Percentiles rank a stretch among this genome's conserved stretches.
phyloP scores from a whole-genome alignment of 2,113 vertebrate genomes.

The Dendropsophus ebraccatus region DNA sequence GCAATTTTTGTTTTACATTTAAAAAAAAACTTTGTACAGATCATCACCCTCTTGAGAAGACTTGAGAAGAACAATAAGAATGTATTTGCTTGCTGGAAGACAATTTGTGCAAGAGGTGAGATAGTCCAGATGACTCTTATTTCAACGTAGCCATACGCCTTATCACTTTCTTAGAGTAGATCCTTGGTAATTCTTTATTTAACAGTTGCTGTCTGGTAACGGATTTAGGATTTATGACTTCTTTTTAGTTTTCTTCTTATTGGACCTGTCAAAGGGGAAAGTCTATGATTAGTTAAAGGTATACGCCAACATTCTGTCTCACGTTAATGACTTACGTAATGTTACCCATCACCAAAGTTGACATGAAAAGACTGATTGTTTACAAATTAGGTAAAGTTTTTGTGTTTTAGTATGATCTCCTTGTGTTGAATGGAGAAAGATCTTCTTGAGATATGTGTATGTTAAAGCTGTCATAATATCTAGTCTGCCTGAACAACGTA shows the following conservation, averaged over 20 bases:
- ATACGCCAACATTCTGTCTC: neutral
- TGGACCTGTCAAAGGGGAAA: constrained; percentile 2
- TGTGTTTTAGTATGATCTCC: too few relatives aligned
- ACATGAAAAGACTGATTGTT: too few relatives aligned
- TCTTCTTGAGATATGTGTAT: too few relatives aligned
- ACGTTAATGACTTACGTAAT: too few relatives aligned
- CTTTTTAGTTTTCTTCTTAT: constrained; percentile 41
- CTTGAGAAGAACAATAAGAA: constrained; percentile 2
- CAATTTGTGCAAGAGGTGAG: constrained; percentile 43
- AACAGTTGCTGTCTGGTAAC: neutral
- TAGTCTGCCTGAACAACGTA: too few relatives aligned
- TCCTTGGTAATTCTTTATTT: neutral
- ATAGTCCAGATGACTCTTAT: constrained; percentile 19
- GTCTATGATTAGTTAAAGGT: neutral
- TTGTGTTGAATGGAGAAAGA: too few relatives aligned
- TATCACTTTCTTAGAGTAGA: neutral
- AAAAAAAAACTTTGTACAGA: constrained; percentile 37
- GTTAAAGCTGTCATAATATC: too few relatives aligned
- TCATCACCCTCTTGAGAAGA: constrained; percentile 26
- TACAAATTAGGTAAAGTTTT: too few relatives aligned
- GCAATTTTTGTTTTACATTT: constrained; percentile 12
- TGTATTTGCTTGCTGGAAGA: constrained; percentile 1
- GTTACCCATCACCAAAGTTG: too few relatives aligned
- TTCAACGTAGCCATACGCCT: constrained; percentile 9
- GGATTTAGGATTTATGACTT: constrained; percentile 50